Conservation (phyloP, 2,113 vertebrate species). For the Rhynchopsitta pachyrhyncha region DNA sequence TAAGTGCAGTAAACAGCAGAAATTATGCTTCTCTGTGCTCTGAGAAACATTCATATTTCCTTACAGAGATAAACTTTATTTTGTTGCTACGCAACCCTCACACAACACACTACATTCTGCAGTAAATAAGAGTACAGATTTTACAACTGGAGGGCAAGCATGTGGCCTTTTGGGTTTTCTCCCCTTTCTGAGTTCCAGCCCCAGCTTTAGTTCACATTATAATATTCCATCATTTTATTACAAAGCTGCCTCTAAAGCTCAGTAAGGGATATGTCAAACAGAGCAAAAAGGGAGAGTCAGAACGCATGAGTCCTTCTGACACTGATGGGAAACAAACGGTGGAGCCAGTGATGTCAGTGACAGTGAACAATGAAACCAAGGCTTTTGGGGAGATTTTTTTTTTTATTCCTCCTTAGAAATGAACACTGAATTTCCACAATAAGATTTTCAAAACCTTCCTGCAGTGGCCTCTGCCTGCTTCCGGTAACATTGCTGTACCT, state of each 20-base stretch:
- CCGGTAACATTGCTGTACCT: background rate
- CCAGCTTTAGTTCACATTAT: slow-evolving; percentile 65
- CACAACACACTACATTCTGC: slow-evolving; percentile 43
- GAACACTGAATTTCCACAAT: background rate
- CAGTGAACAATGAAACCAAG: background rate
- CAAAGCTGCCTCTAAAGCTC: slow-evolving; percentile 46
- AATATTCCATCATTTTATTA: slow-evolving; percentile 51
- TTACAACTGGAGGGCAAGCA: slow-evolving; percentile 66
- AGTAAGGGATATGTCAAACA: slow-evolving; percentile 11
- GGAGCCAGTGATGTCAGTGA: background rate
- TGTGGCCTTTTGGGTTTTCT: slow-evolving; percentile 50
- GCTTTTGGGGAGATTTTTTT: fast-evolving
- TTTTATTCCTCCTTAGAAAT: background rate
- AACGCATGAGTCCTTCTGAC: background rate
- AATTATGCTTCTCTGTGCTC: slow-evolving; percentile 54
- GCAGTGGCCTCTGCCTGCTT: background rate
- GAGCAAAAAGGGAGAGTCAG: background rate
- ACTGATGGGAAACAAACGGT: slow-evolving; percentile 33
- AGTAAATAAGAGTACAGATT: slow-evolving; percentile 71
- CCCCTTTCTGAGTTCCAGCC: slow-evolving; percentile 54
- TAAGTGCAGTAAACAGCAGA: slow-evolving; percentile 69
- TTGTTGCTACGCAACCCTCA: slow-evolving; percentile 73
- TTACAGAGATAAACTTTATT: slow-evolving; percentile 71
- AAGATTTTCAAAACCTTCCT: background rate
- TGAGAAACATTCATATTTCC: slow-evolving; percentile 66